These are phyloP conservation scores for Trididemnum miniatum DNA, from an alignment of 23 tunicate species.

Conservation along the genomic window DNA sequence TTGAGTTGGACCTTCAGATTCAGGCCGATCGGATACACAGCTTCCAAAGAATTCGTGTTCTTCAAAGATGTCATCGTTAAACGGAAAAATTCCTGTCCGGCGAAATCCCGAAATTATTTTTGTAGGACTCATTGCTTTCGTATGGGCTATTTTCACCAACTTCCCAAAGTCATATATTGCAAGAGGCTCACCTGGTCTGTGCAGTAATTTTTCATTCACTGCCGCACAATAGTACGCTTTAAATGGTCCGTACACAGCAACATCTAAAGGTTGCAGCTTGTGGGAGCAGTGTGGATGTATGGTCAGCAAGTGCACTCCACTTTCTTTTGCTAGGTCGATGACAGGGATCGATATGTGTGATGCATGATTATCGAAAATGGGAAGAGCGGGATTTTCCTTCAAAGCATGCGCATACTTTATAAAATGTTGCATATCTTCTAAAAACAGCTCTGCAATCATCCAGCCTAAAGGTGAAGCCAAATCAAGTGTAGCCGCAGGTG, in stretches of 20 bases:
- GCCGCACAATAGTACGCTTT: slow-evolving; percentile 10
- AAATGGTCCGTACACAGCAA: slow-evolving; percentile 37
- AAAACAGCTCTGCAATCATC: slow-evolving; percentile 25
- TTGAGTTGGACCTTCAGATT: background rate
- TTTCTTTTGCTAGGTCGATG: slow-evolving; percentile 12
- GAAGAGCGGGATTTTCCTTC: slow-evolving; percentile 11
- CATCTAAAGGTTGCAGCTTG: slow-evolving; percentile 41
- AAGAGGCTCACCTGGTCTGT: slow-evolving; percentile 3
- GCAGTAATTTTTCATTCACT: background rate
- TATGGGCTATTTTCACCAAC: slow-evolving; percentile 12
- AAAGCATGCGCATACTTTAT: background rate
- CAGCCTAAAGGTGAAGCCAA: slow-evolving; percentile 15
- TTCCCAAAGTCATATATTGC: slow-evolving; percentile 26
- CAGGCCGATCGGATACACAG: background rate
- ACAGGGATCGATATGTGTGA: slow-evolving; percentile 21
- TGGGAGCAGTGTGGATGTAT: slow-evolving; percentile 37
- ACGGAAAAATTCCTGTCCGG: background rate
- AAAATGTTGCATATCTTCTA: slow-evolving; percentile 24
- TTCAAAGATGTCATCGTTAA: background rate
- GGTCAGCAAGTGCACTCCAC: slow-evolving; percentile 25
- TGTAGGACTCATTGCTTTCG: slow-evolving; percentile 5
- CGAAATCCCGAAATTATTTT: slow-evolving; percentile 26
- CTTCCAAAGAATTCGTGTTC: background rate
- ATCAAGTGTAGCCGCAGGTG: slow-evolving; percentile 13
- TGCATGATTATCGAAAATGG: slow-evolving; percentile 21